Evolutionary conservation across 2,888 invertebrate genomes (phyloP), one percentile per base, ranked within the genome.

Genomic region (Leuctra nigra): DNA sequence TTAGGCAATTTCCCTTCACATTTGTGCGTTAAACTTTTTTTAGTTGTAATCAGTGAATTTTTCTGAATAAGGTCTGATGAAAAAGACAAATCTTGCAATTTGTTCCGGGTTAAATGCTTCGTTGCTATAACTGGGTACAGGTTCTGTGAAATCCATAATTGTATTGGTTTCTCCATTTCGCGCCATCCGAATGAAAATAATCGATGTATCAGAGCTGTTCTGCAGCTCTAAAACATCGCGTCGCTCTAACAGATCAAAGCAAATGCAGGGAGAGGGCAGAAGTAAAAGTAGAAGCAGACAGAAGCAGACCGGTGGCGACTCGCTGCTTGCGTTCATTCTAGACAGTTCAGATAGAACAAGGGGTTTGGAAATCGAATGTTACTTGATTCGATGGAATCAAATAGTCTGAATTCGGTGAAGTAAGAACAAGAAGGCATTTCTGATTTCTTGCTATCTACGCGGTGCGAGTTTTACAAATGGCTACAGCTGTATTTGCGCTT

Each of bases 381-480:
- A 14, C 39, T 39, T 39, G 39, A 39, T 39, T 39, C 39, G 20
- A 39, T 39, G 39, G 39, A 20, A 39, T 39, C 39, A 39, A 39
- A 39, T 16, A 16, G 20, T 20, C 39, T 18, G 20, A 18, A 39
- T 39, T 39, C 39, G 39, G 39, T 39, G 18, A 39, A n/a, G n/a
- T n/a, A n/a, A n/a, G n/a, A n/a, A n/a, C n/a, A n/a, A n/a, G n/a
- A n/a, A n/a, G n/a, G n/a, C n/a, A n/a, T n/a, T n/a, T n/a, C n/a
- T n/a, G n/a, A n/a, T n/a, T n/a, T n/a, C n/a, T n/a, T n/a, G n/a
- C n/a, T n/a, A n/a, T n/a, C n/a, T n/a, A n/a, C n/a, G n/a, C n/a
- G n/a, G n/a, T n/a, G n/a, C n/a, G n/a, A n/a, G n/a, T n/a, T n/a
- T n/a, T n/a, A n/a, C n/a, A n/a, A n/a, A n/a, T n/a, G n/a, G n/a